Conservation (phyloP, 2,797 vertebrate genomes). For the Mastacembelus armatus region DNA sequence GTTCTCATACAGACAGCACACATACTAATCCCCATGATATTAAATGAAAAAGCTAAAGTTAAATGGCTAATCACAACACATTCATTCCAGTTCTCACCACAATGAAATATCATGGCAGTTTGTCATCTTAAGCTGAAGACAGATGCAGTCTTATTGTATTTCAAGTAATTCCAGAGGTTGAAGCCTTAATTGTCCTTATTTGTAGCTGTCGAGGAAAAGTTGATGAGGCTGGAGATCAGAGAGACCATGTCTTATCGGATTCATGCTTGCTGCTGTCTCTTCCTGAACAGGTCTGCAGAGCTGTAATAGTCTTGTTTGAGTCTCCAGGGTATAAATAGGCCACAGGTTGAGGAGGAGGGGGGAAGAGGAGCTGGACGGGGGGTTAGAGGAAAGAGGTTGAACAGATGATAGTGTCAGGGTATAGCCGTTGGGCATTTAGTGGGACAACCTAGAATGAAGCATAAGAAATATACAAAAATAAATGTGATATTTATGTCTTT, state of each 20-base stretch:
- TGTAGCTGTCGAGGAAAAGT: not conserved
- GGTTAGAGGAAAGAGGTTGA: constrained; percentile 48
- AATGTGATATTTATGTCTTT: not conserved
- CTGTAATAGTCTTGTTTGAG: constrained; percentile 63
- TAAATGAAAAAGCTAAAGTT: constrained; percentile 1
- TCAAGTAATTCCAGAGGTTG: not conserved
- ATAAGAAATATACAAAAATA: constrained; percentile 30
- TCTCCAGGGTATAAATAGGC: constrained; percentile 76
- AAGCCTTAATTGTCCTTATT: constrained; percentile 15
- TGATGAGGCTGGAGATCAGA: constrained; percentile 9
- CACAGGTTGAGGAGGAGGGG: constrained; percentile 68
- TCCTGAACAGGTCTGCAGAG: constrained; percentile 51
- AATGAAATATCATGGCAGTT: not conserved
- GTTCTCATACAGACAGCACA: not conserved
- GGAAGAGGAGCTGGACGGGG: constrained; percentile 33
- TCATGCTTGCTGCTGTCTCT: constrained; percentile 44
- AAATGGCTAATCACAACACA: not conserved
- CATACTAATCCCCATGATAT: not conserved
- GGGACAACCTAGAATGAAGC: constrained; percentile 52
- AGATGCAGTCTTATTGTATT: constrained; percentile 1
- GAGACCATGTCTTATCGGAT: constrained; percentile 15
- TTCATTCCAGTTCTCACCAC: not conserved
- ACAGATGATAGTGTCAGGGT: constrained; percentile 72
- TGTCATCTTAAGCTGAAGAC: constrained; percentile 7
- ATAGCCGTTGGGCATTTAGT: constrained; percentile 20